These are phyloP conservation scores for Hassar affinis DNA, from an alignment of 2,113 vertebrate genomes.

Conservation along the genomic window DNA sequence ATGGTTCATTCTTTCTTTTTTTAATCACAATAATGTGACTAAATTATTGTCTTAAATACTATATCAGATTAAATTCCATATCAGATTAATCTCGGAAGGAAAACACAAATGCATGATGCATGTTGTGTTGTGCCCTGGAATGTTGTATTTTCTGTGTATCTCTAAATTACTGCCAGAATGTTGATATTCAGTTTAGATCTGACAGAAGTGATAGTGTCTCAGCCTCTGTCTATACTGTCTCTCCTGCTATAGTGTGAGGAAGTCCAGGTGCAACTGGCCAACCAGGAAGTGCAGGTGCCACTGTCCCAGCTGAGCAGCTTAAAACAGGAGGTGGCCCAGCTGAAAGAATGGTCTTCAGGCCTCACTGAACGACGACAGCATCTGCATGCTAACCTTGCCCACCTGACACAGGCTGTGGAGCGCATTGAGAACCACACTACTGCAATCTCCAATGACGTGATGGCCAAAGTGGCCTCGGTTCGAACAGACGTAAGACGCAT, in stretches of 20 bases:
- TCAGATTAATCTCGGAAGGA: neutral
- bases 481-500: slow-evolving; percentile 89
- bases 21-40: neutral
- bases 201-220: neutral
- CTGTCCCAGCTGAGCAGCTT: slow-evolving; percentile 71
- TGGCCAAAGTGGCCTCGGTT: slow-evolving; percentile 74
- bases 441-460: slow-evolving; percentile 73
- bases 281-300: slow-evolving; percentile 68
- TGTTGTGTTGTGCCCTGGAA: neutral
- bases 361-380: slow-evolving; percentile 69
- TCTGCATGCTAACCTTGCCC: slow-evolving; percentile 73
- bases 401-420: slow-evolving; percentile 73
- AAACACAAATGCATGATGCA: neutral
- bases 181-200: neutral
- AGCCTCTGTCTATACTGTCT: slow-evolving; percentile 28
- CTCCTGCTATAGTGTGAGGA: slow-evolving; percentile 77
- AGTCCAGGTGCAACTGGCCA: slow-evolving; percentile 70
- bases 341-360: slow-evolving; percentile 73
- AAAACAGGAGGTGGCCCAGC: slow-evolving; percentile 70
- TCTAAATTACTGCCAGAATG: neutral
- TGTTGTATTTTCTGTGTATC: neutral
- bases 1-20: neutral
- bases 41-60: too few species aligned
- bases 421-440: slow-evolving; percentile 72
- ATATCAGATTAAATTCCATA: slow-evolving; percentile 1